Percentiles rank a stretch among this genome's conserved stretches.
These are phyloP conservation scores for Deroplatys truncata DNA, from an alignment of 2,888 invertebrate genomes.

Conservation along the genomic window DNA sequence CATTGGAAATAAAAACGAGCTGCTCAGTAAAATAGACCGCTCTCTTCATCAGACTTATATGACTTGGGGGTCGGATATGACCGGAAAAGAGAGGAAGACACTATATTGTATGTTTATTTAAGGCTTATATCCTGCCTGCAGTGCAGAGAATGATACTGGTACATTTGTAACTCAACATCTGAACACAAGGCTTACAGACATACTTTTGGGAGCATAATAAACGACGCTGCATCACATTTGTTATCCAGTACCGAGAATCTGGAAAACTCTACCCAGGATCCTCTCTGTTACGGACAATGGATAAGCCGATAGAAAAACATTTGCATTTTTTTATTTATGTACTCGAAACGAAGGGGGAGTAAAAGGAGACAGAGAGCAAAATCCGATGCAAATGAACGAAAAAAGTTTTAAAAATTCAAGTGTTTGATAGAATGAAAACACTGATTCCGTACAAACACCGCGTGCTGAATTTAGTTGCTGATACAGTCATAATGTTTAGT, in stretches of 20 bases:
- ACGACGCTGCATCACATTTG: not conserved
- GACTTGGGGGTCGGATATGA: not conserved
- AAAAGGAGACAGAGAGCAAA: not conserved
- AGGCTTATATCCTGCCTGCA: not conserved
- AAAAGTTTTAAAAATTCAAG: not conserved
- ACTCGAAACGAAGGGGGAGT: not conserved
- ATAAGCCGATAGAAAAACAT: not conserved
- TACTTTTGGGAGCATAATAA: not conserved
- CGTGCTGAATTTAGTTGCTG: not conserved
- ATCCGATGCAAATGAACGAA: not conserved
- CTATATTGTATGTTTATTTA: not conserved
- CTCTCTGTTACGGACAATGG: not conserved
- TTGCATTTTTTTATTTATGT: not conserved
- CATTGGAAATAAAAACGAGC: not conserved
- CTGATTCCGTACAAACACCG: not conserved
- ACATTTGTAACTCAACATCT: not conserved
- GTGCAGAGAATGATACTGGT: not conserved
- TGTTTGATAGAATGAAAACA: not conserved
- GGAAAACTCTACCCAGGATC: not conserved
- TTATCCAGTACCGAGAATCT: not conserved
- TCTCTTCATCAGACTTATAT: not conserved
- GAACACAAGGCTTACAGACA: not conserved
- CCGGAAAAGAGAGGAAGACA: not conserved
- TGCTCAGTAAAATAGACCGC: too few species aligned
- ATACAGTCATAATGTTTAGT: not conserved